phyloP scores from a whole-genome alignment of 1,140 invertebrate genomes.

The Protaetia brevitarsis region DNA sequence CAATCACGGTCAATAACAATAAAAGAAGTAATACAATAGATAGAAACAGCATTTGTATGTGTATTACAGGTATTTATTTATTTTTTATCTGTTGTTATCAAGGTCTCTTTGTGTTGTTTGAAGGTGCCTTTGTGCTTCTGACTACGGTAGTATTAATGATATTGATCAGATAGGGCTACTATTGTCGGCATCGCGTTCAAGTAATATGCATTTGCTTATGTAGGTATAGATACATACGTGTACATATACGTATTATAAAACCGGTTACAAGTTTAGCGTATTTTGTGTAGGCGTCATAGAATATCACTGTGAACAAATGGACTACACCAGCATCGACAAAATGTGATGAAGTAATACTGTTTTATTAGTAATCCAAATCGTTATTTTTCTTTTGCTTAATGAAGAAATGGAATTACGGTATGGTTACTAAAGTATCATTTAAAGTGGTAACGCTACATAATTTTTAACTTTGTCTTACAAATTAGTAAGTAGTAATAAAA shows the following conservation, averaged over 20 bases:
- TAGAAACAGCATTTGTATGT: not conserved
- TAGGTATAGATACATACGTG: not conserved
- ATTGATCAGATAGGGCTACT: conserved; percentile 4
- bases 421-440: conserved; percentile 1
- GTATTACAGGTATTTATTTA: too few relatives aligned
- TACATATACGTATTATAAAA: conserved; percentile 5
- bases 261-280: conserved; percentile 3
- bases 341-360: conserved; percentile 16
- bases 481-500: too few relatives aligned
- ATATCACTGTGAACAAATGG: conserved; percentile 9
- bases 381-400: conserved; percentile 7
- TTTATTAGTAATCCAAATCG: conserved; percentile 5
- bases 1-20: not conserved
- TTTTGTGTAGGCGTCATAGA: conserved; percentile 8
- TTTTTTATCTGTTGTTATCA: not conserved
- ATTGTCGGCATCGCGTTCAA: not conserved
- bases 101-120: not conserved
- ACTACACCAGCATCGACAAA: conserved; percentile 2
- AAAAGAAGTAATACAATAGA: not conserved
- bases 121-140: conserved; percentile 11
- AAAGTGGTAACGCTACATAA: not conserved
- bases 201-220: too few relatives aligned
- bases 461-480: too few relatives aligned
- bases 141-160: conserved; percentile 15
- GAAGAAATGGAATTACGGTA: conserved; percentile 3